phyloP scores from a whole-genome alignment of 1,140 invertebrate genomes.

The Cydia strobilella region DNA sequence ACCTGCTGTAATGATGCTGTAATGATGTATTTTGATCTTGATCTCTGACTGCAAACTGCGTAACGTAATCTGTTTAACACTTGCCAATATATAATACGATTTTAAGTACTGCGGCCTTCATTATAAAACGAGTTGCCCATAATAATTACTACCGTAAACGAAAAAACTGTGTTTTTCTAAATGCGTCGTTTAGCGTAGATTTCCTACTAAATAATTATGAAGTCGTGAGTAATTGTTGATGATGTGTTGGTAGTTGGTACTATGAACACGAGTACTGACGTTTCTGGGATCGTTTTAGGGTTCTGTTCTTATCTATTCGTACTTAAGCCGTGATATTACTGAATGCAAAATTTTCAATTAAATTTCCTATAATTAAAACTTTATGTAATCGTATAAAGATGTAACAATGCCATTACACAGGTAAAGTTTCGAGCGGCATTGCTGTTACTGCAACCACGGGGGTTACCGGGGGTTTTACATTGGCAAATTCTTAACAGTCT shows the following conservation, averaged over 20 bases:
- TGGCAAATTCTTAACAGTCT: no score
- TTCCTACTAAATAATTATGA: constrained; percentile 50
- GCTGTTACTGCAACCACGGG: no score
- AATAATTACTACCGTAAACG: constrained; percentile 35
- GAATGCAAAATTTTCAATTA: no score
- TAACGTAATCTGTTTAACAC: neutral
- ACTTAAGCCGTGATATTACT: neutral
- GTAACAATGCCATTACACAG: no score
- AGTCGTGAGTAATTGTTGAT: constrained; percentile 46
- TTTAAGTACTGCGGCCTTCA: constrained; percentile 30
- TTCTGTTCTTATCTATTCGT: neutral
- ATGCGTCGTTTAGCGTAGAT: constrained; percentile 33
- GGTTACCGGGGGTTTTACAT: no score
- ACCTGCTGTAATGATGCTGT: neutral
- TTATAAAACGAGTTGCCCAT: constrained; percentile 22
- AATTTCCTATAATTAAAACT: no score
- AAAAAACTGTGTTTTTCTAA: constrained; percentile 29
- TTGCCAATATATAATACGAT: constrained; percentile 9
- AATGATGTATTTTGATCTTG: constrained; percentile 4
- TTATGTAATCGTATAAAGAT: no score
- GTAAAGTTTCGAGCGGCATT: no score
- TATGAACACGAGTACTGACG: neutral
- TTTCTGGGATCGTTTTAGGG: neutral
- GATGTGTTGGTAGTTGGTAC: neutral
- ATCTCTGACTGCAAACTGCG: constrained; percentile 2